phyloP scores from a whole-genome alignment of 1,140 invertebrate genomes.

The Trichomalopsis sarcophagae region DNA sequence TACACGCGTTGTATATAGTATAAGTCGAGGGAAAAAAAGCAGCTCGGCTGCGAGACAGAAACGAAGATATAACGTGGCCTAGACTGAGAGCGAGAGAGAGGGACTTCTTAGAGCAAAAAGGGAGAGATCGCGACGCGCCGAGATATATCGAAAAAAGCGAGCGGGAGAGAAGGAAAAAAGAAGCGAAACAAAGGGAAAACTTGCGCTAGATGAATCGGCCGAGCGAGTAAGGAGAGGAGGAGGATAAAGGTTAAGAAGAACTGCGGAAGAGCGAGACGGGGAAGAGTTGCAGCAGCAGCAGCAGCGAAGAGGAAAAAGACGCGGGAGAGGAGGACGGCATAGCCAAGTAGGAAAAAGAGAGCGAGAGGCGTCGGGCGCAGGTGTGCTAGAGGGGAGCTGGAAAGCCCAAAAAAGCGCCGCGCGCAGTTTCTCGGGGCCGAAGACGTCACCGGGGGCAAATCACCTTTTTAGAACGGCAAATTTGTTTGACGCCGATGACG shows the following conservation, averaged over 20 bases:
- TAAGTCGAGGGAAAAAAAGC: not conserved
- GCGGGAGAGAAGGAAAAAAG: slow-evolving; percentile 23
- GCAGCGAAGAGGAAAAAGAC: slow-evolving; percentile 24
- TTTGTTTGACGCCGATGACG: not conserved
- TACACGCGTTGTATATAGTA: not conserved
- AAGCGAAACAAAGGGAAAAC: slow-evolving; percentile 47
- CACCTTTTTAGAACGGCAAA: slow-evolving; percentile 7
- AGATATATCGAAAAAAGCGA: slow-evolving; percentile 43
- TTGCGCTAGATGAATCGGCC: slow-evolving; percentile 44
- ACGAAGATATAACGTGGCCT: slow-evolving; percentile 40
- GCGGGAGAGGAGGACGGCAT: slow-evolving; percentile 13
- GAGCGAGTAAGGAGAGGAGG: not conserved
- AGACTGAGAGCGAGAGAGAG: slow-evolving; percentile 16
- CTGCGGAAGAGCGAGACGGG: not conserved
- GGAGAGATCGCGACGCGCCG: slow-evolving; percentile 33
- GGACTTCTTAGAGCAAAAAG: not conserved
- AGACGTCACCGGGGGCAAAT: slow-evolving; percentile 11
- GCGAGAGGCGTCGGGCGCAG: not conserved
- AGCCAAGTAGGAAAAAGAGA: slow-evolving; percentile 29
- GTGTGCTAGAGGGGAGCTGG: slow-evolving; percentile 1
- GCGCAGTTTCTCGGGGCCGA: not conserved
- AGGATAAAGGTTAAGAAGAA: not conserved
- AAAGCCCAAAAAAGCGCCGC: slow-evolving; percentile 8
- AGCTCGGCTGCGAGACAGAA: slow-evolving; percentile 28
- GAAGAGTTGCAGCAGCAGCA: slow-evolving; percentile 1